Evolutionary conservation across 2,888 invertebrate species (phyloP), one percentile per base, ranked within the genome.

Genomic region (Himalopsyche kuldschensis): DNA sequence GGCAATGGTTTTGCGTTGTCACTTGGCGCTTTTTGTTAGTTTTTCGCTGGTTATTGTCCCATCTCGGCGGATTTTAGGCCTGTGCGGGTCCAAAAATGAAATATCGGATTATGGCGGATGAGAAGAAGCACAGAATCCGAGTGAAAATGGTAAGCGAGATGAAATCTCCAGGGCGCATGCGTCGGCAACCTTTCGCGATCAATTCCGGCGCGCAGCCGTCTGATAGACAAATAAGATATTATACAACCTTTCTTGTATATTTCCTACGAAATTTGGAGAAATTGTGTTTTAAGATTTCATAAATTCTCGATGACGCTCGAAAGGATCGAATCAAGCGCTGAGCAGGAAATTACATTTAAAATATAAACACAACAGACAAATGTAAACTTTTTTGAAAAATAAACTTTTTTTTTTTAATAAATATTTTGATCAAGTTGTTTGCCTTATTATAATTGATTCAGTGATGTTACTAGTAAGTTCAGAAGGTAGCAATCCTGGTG

Each of bases 141-240:
- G 76, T 55, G 76, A 76, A 46, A 24, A 47, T 30, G 31, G 78
- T 27, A n/a, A 35, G 46, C 47, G 77, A n/a, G 15, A 31, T n/a
- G 35, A 79, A 69, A 82, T 82, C 48, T 75, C 41, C 30, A 32
- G 32, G 69, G 79, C 82, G 82, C 82, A 82, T 55, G 82, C 82
- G 82, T 48, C 17, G 27, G 15, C 10, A 27, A 48, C 69, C 27
- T 27, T 35, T 31, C 27, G 55, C 20, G 82, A 82, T 82, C 82
- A 35, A 82, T 82, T 69, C 24, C 10, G 82, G 46, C 79, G 82
- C 82, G 82, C 82, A 82, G 20, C 27, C 79, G 55, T 55, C 55
- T 20, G 55, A 55, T 55, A 55, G 20, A 55, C 55, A 55, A 55
- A 55, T 55, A 55, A n/a, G 55, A 24, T 55, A 55, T 55, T 55